phyloP scores from a whole-genome alignment of 2,888 invertebrate genomes.

The Invenusta paracnida region DNA sequence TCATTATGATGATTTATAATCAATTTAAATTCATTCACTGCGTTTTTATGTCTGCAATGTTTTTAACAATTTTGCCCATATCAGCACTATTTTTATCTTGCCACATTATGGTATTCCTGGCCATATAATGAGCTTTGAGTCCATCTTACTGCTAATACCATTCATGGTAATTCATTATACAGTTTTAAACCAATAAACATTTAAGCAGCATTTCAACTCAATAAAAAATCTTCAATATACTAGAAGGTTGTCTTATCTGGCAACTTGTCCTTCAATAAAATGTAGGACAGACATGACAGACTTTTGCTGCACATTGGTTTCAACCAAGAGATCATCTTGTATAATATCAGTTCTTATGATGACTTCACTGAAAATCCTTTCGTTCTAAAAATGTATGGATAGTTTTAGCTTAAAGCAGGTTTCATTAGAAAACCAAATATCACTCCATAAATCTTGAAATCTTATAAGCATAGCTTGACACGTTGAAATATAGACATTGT shows the following conservation, averaged over 20 bases:
- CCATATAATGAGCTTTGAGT: background rate
- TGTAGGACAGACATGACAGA: background rate
- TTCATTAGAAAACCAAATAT: constrained; percentile 21
- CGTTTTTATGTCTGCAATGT: too few species aligned
- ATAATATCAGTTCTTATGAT: background rate
- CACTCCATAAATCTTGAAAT: constrained; percentile 1
- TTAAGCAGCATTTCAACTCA: background rate
- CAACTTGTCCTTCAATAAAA: background rate
- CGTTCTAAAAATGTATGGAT: background rate
- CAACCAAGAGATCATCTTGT: constrained; percentile 7
- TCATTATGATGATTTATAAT: too few species aligned
- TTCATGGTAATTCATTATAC: background rate
- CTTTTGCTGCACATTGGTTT: background rate
- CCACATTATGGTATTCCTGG: background rate
- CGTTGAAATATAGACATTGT: background rate
- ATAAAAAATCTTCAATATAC: background rate
- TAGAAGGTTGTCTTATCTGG: background rate
- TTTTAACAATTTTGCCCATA: too few species aligned
- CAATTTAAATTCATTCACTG: too few species aligned
- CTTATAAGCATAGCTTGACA: constrained; percentile 4
- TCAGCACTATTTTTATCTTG: background rate
- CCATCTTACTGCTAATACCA: background rate
- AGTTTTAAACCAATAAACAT: background rate
- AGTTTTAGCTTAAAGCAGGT: background rate
- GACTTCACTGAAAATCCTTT: background rate